phyloP scores from a whole-genome alignment of 2,113 vertebrate genomes.

The Gila orcuttii region DNA sequence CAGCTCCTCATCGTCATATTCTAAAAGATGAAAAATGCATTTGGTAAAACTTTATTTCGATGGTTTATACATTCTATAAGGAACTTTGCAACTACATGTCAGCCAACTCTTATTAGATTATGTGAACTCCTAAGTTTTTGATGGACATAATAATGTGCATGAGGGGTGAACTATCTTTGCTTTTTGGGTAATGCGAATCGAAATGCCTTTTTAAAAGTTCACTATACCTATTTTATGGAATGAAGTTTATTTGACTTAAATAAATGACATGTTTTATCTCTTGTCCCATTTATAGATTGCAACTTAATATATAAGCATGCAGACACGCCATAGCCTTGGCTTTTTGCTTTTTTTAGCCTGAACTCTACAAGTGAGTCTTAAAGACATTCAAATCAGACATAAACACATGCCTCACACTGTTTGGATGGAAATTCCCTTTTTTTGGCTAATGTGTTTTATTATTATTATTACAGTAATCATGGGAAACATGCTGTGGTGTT shows the following conservation, averaged over 20 bases:
- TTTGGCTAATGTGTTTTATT: constrained; percentile 22
- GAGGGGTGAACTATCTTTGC: too few species aligned
- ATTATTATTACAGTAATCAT: constrained; percentile 27
- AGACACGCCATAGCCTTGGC: not conserved
- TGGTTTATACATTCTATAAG: too few species aligned
- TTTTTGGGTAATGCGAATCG: too few species aligned
- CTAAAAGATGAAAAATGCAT: too few species aligned
- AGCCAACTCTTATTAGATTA: too few species aligned
- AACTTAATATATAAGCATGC: not conserved
- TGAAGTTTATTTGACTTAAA: too few species aligned
- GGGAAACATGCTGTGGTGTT: constrained; percentile 11
- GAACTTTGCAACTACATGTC: too few species aligned
- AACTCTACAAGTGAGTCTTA: not conserved
- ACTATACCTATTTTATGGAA: too few species aligned
- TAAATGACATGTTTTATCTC: not conserved
- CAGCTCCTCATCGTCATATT: not conserved
- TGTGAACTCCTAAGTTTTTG: too few species aligned
- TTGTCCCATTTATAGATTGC: not conserved
- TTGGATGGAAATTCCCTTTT: not conserved
- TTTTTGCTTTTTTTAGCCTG: not conserved
- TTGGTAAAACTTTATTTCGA: too few species aligned
- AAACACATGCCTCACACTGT: not conserved
- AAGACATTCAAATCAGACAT: constrained; percentile 13
- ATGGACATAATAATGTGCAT: too few species aligned
- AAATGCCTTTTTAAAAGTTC: too few species aligned